Evolutionary conservation across 2,113 vertebrate species (phyloP), one percentile per base, ranked within the genome.

Genomic region (Protobothrops mucrosquamatus): DNA sequence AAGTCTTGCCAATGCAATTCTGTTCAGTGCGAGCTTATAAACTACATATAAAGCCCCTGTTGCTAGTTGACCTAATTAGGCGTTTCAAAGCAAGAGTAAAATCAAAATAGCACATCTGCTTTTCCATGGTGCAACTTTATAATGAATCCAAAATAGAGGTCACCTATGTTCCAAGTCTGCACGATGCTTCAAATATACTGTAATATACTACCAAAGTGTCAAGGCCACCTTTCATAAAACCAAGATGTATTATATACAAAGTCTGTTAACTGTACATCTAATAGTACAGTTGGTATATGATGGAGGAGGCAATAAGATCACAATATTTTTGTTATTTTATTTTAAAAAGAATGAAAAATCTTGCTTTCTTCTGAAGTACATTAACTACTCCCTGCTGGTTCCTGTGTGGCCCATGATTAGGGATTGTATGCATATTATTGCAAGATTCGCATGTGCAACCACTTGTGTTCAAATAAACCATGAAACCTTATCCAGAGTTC

Each of bases 211-310:
- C 15, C 81, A 0, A 8, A 92, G 43, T 92, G 85, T 92, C 89
- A 94, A 93, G 54, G 20, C 11, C 86, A 96, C 59, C 4, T 26
- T 55, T 92, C 93, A 88, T 24, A 0, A 11, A 8, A 5, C 59
- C 93, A 94, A 91, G 85, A 24, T 39, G 8, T 85, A 91, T 94
- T 92, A 56, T 93, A 94, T 86, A 95, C 94, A 93, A 94, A 56
- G 48, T 93, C 59, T 91, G 94, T 93, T 51, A 94, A 94, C 91
- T 96, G 89, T 90, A 94, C 93, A 54, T 86, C 89, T 96, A 95
- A 94, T 51, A 7, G 48, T 51, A 51, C 8, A 51, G 48, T 51
- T 51, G 7, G 48, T 51, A 51, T 1, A 51, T 51, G 24, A 94
- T 89, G 87, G 94, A 94, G 87, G 94, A 94, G 92, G 81, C 93